phyloP scores from a whole-genome alignment of 2,797 vertebrate species.

The Poeciliopsis presidionis region DNA sequence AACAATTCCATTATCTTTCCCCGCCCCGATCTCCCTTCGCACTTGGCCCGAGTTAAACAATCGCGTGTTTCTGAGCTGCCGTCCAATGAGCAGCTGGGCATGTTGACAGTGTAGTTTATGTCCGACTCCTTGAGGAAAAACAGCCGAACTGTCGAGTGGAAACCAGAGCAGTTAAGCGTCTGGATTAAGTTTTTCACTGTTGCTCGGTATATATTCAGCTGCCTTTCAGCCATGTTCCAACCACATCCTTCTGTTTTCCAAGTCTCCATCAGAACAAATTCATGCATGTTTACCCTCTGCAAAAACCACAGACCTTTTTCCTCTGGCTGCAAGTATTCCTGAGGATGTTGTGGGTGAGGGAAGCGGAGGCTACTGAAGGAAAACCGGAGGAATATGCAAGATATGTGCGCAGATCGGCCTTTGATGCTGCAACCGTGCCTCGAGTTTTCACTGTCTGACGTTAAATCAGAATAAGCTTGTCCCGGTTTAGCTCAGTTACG shows the following conservation, averaged over 20 bases:
- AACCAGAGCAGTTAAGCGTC: neutral
- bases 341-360: neutral
- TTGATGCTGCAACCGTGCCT: neutral
- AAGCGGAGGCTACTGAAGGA: neutral
- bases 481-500: neutral
- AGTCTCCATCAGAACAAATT: conserved; percentile 37
- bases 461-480: neutral
- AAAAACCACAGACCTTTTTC: conserved; percentile 43
- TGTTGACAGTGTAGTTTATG: conserved; percentile 38
- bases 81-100: conserved; percentile 45
- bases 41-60: conserved; percentile 32
- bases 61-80: conserved; percentile 42
- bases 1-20: conserved; percentile 49
- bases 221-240: conserved; percentile 20
- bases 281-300: conserved; percentile 16
- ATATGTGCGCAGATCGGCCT: neutral
- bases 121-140: conserved; percentile 27
- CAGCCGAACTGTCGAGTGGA: conserved; percentile 9
- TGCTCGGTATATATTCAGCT: conserved; percentile 7
- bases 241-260: conserved; percentile 57
- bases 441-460: neutral
- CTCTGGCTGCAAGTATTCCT: conserved; percentile 11
- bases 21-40: conserved; percentile 14
- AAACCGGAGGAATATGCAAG: neutral
- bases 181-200: neutral